Evolutionary conservation across 2,888 invertebrate species (phyloP).

Genomic region (Tinea trinotella): DNA sequence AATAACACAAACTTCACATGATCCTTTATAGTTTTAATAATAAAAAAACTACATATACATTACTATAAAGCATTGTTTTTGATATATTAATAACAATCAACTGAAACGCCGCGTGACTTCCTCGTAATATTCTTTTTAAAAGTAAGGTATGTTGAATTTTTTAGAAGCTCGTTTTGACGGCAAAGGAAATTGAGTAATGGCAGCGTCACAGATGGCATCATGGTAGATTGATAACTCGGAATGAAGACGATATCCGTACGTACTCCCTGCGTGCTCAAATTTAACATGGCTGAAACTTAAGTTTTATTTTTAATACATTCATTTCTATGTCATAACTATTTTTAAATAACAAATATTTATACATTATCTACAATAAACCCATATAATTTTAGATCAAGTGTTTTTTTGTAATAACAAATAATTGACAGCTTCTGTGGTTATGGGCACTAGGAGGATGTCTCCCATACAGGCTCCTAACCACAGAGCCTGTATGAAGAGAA

Average conservation of each 20-base stretch:
- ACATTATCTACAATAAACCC: neutral
- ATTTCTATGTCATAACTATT: too few relatives aligned
- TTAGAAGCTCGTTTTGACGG: slow-evolving; percentile 50
- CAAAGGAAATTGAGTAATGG: slow-evolving; percentile 68
- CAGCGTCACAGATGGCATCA: slow-evolving; percentile 69
- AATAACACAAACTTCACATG: too few relatives aligned
- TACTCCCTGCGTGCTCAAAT: neutral
- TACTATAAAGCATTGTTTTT: too few relatives aligned
- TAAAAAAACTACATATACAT: too few relatives aligned
- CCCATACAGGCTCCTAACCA: too few relatives aligned
- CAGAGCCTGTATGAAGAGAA: too few relatives aligned
- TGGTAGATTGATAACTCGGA: slow-evolving; percentile 66
- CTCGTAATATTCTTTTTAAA: neutral
- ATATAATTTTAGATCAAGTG: too few relatives aligned
- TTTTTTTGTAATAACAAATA: too few relatives aligned
- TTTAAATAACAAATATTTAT: too few relatives aligned
- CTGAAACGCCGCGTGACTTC: neutral
- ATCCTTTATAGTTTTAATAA: too few relatives aligned
- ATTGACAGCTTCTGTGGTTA: too few relatives aligned
- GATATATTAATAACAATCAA: neutral
- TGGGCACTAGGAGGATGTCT: too few relatives aligned
- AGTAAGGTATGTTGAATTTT: slow-evolving; percentile 26
- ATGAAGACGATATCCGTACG: slow-evolving; percentile 40
- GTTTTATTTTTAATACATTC: neutral
- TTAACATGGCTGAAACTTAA: neutral